Evolutionary conservation across 2,797 vertebrate genomes (phyloP).

Genomic region (Jordanella pulchra): DNA sequence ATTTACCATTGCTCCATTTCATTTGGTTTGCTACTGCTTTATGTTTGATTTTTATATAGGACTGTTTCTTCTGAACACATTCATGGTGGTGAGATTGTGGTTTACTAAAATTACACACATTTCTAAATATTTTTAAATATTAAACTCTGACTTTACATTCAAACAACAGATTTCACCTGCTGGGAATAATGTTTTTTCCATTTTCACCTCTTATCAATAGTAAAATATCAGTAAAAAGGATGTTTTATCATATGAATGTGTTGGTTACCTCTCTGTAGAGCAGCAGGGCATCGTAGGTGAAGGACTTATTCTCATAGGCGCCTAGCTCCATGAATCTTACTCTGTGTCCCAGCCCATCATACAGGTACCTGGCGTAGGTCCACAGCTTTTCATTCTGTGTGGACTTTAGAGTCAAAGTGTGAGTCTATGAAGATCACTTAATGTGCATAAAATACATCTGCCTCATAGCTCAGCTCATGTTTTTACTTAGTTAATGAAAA

Average conservation of each 20-base stretch:
- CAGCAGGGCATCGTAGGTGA: conserved; percentile 64
- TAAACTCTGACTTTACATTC: background rate
- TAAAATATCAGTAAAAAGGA: background rate
- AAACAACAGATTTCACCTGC: background rate
- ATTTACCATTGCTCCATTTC: conserved; percentile 2
- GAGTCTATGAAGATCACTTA: background rate
- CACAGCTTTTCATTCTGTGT: conserved; percentile 61
- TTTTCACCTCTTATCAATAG: background rate
- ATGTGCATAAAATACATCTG: background rate
- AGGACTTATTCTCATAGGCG: conserved; percentile 33
- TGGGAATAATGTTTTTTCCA: background rate
- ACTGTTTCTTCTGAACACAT: background rate
- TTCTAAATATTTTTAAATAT: background rate
- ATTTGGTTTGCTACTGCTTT: background rate
- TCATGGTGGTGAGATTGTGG: background rate
- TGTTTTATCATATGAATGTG: background rate
- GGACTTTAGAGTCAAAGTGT: conserved; percentile 46
- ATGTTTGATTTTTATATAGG: no score
- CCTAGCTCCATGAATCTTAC: conserved; percentile 60
- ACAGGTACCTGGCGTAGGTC: conserved; percentile 46
- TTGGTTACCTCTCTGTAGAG: conserved; percentile 73
- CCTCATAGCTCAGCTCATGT: background rate
- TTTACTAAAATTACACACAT: background rate
- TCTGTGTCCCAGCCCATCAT: conserved; percentile 64
- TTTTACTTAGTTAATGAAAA: background rate